These are phyloP conservation scores for Asarcornis scutulata DNA, from an alignment of 2,113 vertebrate species.

Conservation along the genomic window DNA sequence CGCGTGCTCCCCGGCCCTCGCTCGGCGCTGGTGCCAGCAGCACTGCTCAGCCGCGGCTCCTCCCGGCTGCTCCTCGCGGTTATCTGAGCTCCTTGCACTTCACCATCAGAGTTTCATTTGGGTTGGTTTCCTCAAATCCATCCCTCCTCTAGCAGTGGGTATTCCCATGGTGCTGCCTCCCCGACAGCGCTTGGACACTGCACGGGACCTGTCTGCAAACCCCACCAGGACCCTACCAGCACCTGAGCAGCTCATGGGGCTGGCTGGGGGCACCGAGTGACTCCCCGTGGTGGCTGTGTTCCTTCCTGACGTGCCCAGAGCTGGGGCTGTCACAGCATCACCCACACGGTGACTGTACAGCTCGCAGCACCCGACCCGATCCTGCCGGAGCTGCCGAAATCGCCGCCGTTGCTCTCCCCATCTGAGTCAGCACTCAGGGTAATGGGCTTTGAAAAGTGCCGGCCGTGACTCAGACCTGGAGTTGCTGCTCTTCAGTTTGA, in stretches of 20 bases:
- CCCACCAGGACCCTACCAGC: fast-evolving
- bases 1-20: not conserved
- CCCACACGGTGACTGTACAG: too few relatives aligned
- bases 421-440: not conserved
- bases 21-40: slow-evolving; percentile 57
- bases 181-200: not conserved
- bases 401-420: not conserved
- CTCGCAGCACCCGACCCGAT: too few relatives aligned
- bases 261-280: not conserved
- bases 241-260: not conserved
- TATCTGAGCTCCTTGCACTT: not conserved
- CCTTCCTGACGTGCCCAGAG: not conserved
- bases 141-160: not conserved
- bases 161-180: not conserved
- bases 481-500: slow-evolving; percentile 1
- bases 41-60: not conserved
- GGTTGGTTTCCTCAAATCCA: not conserved
- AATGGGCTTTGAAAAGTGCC: not conserved
- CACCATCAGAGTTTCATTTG: not conserved
- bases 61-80: not conserved
- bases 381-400: not conserved
- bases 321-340: too few relatives aligned
- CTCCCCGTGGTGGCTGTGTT: not conserved
- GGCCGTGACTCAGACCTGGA: slow-evolving; percentile 26
- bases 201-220: not conserved